phyloP scores from a whole-genome alignment of 2,888 invertebrate species.

The Scaeva pyrastri region DNA sequence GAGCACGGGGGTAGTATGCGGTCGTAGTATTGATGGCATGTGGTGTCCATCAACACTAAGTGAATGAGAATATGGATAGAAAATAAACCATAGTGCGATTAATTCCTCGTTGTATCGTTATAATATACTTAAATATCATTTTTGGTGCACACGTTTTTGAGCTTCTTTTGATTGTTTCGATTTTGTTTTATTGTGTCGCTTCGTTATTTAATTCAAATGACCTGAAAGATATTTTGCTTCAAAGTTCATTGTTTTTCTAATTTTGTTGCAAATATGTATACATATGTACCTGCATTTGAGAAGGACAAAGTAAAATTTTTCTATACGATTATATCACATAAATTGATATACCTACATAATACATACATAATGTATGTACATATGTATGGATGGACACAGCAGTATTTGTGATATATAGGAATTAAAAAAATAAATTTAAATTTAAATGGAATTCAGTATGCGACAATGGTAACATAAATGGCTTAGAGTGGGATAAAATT shows the following conservation, averaged over 20 bases:
- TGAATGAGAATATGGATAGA: constrained; percentile 52
- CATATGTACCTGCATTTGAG: constrained; percentile 36
- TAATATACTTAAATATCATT: neutral
- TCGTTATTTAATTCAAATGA: constrained; percentile 43
- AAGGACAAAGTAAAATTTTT: constrained; percentile 7
- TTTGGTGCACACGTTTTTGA: constrained; percentile 34
- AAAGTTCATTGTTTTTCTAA: constrained; percentile 62
- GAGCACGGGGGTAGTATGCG: constrained; percentile 15
- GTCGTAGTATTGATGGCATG: constrained; percentile 17
- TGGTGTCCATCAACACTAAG: constrained; percentile 43
- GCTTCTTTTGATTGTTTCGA: constrained; percentile 47
- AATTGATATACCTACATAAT: no score
- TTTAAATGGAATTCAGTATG: no score
- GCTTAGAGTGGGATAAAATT: no score
- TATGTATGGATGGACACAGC: no score
- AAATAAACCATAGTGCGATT: constrained; percentile 59
- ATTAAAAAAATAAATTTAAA: no score
- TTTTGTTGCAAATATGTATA: constrained; percentile 31
- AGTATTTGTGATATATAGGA: no score
- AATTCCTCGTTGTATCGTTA: constrained; percentile 50
- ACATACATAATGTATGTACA: no score
- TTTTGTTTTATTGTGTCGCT: constrained; percentile 27
- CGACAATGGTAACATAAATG: no score
- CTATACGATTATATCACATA: neutral
- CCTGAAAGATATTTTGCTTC: constrained; percentile 45